Evolutionary conservation across 1,140 invertebrate species (phyloP).

Genomic region (Tetranychus cinnabarinus): DNA sequence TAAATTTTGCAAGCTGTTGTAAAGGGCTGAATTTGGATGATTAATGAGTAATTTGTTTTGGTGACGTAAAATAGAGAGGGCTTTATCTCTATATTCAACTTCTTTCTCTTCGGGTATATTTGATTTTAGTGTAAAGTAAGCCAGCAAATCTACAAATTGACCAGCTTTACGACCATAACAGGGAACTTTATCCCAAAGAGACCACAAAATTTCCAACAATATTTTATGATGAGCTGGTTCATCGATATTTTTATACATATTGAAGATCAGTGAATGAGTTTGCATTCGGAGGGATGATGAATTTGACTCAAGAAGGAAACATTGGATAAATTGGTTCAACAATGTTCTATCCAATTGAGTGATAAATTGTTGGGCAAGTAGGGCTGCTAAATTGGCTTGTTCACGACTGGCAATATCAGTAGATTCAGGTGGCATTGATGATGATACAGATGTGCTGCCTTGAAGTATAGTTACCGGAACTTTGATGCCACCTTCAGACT

Average conservation of each 20-base stretch:
- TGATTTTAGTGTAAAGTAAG: constrained; percentile 61
- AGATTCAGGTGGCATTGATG: background rate
- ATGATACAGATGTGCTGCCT: background rate
- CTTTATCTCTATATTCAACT: constrained; percentile 50
- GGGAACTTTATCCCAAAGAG: constrained; percentile 67
- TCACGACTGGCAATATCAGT: background rate
- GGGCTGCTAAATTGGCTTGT: constrained; percentile 38
- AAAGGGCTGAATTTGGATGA: constrained; percentile 80
- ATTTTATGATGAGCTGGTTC: constrained; percentile 43
- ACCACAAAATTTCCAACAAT: constrained; percentile 62
- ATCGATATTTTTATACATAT: constrained; percentile 52
- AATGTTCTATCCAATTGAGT: constrained; percentile 37
- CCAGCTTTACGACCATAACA: constrained; percentile 74
- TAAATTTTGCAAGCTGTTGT: constrained; percentile 66
- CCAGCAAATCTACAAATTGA: constrained; percentile 85
- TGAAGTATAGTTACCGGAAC: background rate
- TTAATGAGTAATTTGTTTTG: constrained; percentile 67
- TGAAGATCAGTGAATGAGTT: constrained; percentile 62
- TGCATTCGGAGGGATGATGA: constrained; percentile 79
- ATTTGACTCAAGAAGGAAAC: constrained; percentile 79
- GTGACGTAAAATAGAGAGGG: constrained; percentile 51
- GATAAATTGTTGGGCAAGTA: constrained; percentile 43
- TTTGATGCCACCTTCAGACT: background rate
- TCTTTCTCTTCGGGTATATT: constrained; percentile 17
- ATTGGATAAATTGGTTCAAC: constrained; percentile 53